Percentiles rank a stretch among this genome's conserved stretches.
Conservation (phyloP, 2,888 invertebrate genomes). For the Cistogaster globosa region DNA sequence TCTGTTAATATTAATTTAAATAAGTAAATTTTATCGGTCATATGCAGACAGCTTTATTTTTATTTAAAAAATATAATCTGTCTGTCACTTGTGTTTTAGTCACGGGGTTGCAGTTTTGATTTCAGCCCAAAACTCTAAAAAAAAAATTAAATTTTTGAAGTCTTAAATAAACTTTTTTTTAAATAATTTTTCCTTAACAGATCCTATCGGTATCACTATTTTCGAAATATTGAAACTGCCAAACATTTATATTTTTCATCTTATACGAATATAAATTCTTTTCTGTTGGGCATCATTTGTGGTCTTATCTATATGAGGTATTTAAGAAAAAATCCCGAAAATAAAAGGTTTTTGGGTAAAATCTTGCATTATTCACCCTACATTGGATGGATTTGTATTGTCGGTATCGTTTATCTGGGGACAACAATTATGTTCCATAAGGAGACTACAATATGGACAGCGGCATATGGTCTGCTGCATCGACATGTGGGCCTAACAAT, state of each 20-base stretch:
- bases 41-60: too few relatives aligned
- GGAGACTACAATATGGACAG: conserved; percentile 48
- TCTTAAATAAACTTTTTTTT: too few relatives aligned
- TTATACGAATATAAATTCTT: conserved; percentile 48
- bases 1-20: too few relatives aligned
- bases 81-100: too few relatives aligned
- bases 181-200: not conserved
- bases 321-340: conserved; percentile 14
- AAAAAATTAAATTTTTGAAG: too few relatives aligned
- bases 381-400: conserved; percentile 30
- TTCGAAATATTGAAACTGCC: conserved; percentile 6
- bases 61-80: too few relatives aligned
- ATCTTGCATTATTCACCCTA: conserved; percentile 2
- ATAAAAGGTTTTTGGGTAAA: conserved; percentile 3
- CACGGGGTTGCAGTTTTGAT: too few relatives aligned
- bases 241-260: conserved; percentile 46
- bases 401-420: conserved; percentile 41
- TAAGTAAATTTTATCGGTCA: too few relatives aligned
- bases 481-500: conserved; percentile 45
- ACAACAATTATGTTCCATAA: conserved; percentile 10
- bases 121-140: too few relatives aligned
- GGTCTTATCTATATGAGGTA: conserved; percentile 54
- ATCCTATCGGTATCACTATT: conserved; percentile 29
- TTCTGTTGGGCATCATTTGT: conserved; percentile 48
- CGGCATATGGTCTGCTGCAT: conserved; percentile 44